These are phyloP conservation scores for Drosophila athabasca DNA, from an alignment of 1,140 invertebrate species.

Conservation along the genomic window DNA sequence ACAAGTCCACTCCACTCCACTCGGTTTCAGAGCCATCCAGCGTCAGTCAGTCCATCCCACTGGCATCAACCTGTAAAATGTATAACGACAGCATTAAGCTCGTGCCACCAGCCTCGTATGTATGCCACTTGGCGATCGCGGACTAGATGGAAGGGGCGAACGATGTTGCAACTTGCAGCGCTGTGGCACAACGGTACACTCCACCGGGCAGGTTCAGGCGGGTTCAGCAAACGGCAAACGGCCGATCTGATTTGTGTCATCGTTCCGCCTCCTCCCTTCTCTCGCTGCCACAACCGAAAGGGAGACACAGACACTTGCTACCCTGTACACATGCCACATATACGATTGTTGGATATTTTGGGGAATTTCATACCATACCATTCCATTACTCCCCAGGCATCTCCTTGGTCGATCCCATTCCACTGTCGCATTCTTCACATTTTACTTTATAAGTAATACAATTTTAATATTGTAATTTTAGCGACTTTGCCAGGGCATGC, in stretches of 20 bases:
- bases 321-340: background rate
- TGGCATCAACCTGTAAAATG: constrained; percentile 75
- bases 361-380: background rate
- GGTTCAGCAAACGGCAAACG: constrained; percentile 60
- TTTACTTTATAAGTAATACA: constrained; percentile 25
- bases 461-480: constrained; percentile 65
- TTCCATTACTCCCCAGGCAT: constrained; percentile 5
- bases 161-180: constrained; percentile 71
- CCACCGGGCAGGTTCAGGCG: constrained; percentile 65
- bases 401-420: background rate
- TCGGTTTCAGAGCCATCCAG: background rate
- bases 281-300: background rate
- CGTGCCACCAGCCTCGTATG: constrained; percentile 68
- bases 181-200: constrained; percentile 67
- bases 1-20: background rate
- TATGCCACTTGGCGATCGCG: constrained; percentile 6
- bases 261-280: constrained; percentile 1
- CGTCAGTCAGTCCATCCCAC: constrained; percentile 21
- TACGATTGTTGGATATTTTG: background rate
- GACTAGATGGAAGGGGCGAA: no score
- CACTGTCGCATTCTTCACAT: background rate
- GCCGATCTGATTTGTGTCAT: constrained; percentile 75
- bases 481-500: background rate
- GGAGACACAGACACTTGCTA: background rate
- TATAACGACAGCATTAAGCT: constrained; percentile 83